These are phyloP conservation scores for Litoditis marina DNA, from an alignment of 2,888 invertebrate genomes.

Conservation along the genomic window DNA sequence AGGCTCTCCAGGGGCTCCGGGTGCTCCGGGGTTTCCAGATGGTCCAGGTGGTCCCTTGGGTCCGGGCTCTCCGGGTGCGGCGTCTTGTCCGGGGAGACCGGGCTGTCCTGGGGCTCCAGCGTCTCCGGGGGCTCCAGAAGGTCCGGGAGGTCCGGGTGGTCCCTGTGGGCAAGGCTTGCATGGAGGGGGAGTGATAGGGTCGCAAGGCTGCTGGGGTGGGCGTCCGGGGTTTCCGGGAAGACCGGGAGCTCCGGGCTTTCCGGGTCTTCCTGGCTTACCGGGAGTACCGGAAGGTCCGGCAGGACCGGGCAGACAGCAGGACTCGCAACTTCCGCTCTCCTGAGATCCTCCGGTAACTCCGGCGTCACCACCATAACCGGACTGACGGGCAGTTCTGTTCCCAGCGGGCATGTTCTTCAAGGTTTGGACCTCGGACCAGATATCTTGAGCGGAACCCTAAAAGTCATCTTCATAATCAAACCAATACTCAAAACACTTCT, in stretches of 20 bases:
- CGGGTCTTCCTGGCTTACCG: constrained; percentile 38
- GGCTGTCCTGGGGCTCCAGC: constrained; percentile 42
- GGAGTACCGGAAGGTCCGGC: constrained; percentile 36
- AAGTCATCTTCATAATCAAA: too few species aligned
- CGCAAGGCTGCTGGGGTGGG: constrained; percentile 38
- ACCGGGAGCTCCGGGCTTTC: constrained; percentile 39
- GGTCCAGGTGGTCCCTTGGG: constrained; percentile 51
- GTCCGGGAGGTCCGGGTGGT: constrained; percentile 35
- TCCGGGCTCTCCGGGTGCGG: constrained; percentile 49
- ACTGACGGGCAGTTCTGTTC: constrained; percentile 51
- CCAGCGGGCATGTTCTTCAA: constrained; percentile 29
- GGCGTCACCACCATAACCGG: constrained; percentile 17
- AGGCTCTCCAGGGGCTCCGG: constrained; percentile 44
- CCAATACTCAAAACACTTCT: too few species aligned
- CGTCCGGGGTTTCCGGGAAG: constrained; percentile 36
- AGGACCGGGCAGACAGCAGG: constrained; percentile 37
- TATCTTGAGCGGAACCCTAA: constrained; percentile 55
- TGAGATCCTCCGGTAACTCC: constrained; percentile 17
- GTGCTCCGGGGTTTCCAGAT: constrained; percentile 44
- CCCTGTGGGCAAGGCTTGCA: constrained; percentile 42
- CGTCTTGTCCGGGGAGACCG: constrained; percentile 44
- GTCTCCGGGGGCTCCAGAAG: constrained; percentile 34
- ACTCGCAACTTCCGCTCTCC: constrained; percentile 29
- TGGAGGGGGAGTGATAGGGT: constrained; percentile 31
- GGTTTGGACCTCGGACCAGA: constrained; percentile 48